Evolutionary conservation across 2,888 invertebrate species (phyloP), one percentile per base, ranked within the genome.

Genomic region (Trissonchulus latispiculum): DNA sequence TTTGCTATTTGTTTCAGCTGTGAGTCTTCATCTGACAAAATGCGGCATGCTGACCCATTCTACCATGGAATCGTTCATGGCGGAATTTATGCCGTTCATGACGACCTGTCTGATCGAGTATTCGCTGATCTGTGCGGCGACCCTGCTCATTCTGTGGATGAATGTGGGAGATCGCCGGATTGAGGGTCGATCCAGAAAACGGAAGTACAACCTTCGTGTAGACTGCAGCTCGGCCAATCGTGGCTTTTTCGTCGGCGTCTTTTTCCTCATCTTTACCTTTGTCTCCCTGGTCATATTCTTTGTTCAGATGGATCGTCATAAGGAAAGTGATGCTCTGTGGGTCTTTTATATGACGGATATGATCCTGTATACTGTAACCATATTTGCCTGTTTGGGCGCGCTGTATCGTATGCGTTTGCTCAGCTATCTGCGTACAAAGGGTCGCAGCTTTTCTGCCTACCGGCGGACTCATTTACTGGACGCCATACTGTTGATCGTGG

Each of bases 141-240:
- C 96, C 76, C 86, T 96, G 70, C 96, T 95, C 84, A 93, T 95
- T 31, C 95, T 96, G 91, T 96, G 95, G 93, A 91, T 91, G 85
- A 91, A 91, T 83, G 89, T 90, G 36, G 81, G 82, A 8, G 66
- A 29, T 28, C 32, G 15, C 15, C 66, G 66, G 8, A 8, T 32
- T n/a, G 8, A 64, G 32, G 66, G 66, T 18, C 61, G 72, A 3
- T 71, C 72, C 29, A 61, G 37, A 68, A 2, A 36, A 2, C 72
- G 68, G 31, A 70, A 70, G 35, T 35, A 70, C 2, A 70, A 74
- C 31, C 59, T 76, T 37, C 72, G 62, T 1, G 72, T 75, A 1
- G 75, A 75, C 62, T 75, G 75, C 73, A 73, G 74, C 28, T 35
- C 66, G 33, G 74, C 76, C 2, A 75, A 48, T 3, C 72, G 62